Evolutionary conservation across 1,140 invertebrate species (phyloP).

Genomic region (Bombus cullumanus): DNA sequence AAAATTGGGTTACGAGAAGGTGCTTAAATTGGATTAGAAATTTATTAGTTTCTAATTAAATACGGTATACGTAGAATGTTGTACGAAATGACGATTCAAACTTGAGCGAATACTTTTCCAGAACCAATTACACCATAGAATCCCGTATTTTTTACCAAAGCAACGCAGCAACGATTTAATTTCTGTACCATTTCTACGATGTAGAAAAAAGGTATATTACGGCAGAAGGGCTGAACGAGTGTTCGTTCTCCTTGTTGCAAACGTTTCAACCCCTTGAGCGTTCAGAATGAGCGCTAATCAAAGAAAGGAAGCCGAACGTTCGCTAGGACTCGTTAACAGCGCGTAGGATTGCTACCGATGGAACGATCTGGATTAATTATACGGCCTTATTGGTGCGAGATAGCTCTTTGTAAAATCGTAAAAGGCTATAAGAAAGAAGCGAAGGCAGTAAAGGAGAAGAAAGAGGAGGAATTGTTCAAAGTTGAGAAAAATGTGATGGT

Average conservation of each 20-base stretch:
- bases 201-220: not conserved
- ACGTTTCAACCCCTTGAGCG: not conserved
- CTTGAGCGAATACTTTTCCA: not conserved
- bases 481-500: not conserved
- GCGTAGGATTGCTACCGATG: not conserved
- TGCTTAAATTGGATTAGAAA: too few relatives aligned
- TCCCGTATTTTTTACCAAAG: not conserved
- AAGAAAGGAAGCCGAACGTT: not conserved
- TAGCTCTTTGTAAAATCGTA: too few relatives aligned
- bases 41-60: not conserved
- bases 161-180: not conserved
- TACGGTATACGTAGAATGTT: not conserved
- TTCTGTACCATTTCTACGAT: not conserved
- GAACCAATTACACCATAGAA: not conserved
- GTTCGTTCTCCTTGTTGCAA: too few relatives aligned
- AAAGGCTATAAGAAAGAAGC: too few relatives aligned
- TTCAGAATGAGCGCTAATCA: slow-evolving; percentile 5
- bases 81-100: not conserved
- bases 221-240: too few relatives aligned
- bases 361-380: slow-evolving; percentile 8
- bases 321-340: not conserved
- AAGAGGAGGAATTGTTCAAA: not conserved
- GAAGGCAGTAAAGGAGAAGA: too few relatives aligned
- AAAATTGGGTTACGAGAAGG: too few relatives aligned
- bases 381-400: too few relatives aligned